A percentile compares a stretch with the other conserved stretches of the same genome.
These are phyloP conservation scores for Cariama cristata DNA, from an alignment of 2,113 vertebrate genomes.

Conservation along the genomic window DNA sequence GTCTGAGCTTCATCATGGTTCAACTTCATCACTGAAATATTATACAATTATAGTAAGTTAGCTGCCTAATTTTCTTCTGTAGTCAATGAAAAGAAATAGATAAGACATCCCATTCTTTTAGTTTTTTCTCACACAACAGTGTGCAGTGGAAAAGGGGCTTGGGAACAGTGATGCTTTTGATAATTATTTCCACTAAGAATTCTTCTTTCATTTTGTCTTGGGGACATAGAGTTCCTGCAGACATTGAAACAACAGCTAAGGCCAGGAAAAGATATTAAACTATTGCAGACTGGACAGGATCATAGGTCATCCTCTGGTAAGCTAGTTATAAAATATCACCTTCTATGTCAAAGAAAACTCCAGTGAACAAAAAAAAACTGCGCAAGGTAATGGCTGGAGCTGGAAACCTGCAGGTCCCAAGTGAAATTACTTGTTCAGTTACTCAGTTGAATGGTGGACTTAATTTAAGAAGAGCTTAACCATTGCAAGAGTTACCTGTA, in stretches of 20 bases:
- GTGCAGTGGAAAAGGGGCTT: not conserved
- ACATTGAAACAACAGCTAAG: not conserved
- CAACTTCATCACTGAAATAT: not conserved
- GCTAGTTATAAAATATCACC: not conserved
- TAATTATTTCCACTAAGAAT: not conserved
- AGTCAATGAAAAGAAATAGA: not conserved
- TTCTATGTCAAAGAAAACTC: not conserved
- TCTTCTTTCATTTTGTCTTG: not conserved
- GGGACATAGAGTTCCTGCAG: not conserved
- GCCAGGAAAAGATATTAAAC: conserved; percentile 16
- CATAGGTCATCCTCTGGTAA: not conserved
- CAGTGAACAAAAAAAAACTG: not conserved
- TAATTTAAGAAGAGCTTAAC: not conserved
- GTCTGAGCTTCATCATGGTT: not conserved
- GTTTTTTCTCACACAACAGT: not conserved
- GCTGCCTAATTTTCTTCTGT: not conserved
- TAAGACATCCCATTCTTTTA: not conserved
- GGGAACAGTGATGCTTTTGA: not conserved
- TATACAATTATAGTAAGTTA: not conserved
- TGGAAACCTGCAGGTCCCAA: not conserved
- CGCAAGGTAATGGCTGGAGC: not conserved
- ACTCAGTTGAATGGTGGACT: not conserved
- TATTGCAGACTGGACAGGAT: not conserved
- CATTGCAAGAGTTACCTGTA: not conserved
- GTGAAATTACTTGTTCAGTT: not conserved